Conservation (phyloP, 2,888 invertebrate genomes). For the Germaria angustata region DNA sequence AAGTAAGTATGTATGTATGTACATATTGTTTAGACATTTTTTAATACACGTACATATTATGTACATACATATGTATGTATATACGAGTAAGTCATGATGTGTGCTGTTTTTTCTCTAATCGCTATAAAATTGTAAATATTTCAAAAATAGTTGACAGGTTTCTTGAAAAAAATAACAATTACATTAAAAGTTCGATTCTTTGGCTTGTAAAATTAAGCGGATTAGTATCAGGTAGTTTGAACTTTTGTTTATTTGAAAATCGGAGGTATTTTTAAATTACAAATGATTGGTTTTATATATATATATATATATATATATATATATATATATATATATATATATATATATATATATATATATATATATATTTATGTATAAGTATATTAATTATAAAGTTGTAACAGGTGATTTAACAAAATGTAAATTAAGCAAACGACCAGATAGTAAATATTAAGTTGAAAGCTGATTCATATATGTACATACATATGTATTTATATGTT, state of each 20-base stretch:
- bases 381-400: slow-evolving; percentile 1
- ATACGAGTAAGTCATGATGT: slow-evolving; percentile 11
- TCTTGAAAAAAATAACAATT: slow-evolving; percentile 15
- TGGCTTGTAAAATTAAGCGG: slow-evolving; percentile 10
- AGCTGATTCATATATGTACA: not conserved
- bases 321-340: not conserved
- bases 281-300: slow-evolving; percentile 54
- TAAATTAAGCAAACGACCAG: slow-evolving; percentile 1
- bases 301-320: not conserved
- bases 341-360: too few species aligned
- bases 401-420: slow-evolving; percentile 1
- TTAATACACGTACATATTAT: slow-evolving; percentile 39
- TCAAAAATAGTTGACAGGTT: slow-evolving; percentile 36
- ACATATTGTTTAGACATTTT: slow-evolving; percentile 11
- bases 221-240: slow-evolving; percentile 28
- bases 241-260: slow-evolving; percentile 43
- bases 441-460: not conserved
- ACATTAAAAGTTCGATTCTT: slow-evolving; percentile 13
- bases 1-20: not conserved
- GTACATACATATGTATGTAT: too few species aligned
- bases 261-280: slow-evolving; percentile 64
- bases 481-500: not conserved
- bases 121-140: slow-evolving; percentile 60
- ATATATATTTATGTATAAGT: not conserved
- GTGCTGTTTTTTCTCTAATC: slow-evolving; percentile 24